phyloP scores from a whole-genome alignment of 2,113 vertebrate genomes.

The Monarcha castaneiventris region DNA sequence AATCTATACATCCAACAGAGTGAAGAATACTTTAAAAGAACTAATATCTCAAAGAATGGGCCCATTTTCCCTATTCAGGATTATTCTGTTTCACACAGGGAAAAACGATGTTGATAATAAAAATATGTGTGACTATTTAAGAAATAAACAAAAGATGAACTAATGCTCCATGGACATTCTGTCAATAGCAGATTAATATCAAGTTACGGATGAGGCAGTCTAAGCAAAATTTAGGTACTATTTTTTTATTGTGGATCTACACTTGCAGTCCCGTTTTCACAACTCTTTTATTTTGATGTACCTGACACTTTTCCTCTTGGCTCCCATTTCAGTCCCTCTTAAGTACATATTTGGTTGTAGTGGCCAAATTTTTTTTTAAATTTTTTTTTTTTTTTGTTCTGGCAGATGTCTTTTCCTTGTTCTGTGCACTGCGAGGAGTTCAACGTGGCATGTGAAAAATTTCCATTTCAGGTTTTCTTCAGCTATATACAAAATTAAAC shows the following conservation, averaged over 20 bases:
- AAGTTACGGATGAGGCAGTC: neutral
- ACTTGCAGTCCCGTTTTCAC: neutral
- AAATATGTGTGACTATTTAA: neutral
- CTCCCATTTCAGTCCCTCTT: conserved; percentile 10
- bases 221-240: neutral
- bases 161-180: neutral
- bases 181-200: neutral
- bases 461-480: conserved; percentile 53
- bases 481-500: conserved; percentile 22
- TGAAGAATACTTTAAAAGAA: neutral
- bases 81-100: neutral
- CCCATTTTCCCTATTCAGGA: neutral
- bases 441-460: conserved; percentile 52
- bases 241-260: neutral
- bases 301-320: conserved; percentile 23
- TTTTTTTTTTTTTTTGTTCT: neutral
- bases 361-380: neutral
- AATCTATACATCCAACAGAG: neutral
- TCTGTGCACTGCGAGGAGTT: conserved; percentile 13
- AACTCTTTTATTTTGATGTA: conserved; percentile 21
- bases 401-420: conserved; percentile 48
- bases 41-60: neutral
- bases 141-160: neutral
- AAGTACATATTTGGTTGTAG: conserved; percentile 19
- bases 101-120: neutral